Evolutionary conservation across 1,140 invertebrate genomes (phyloP).

Genomic region (Drosophila sp.): DNA sequence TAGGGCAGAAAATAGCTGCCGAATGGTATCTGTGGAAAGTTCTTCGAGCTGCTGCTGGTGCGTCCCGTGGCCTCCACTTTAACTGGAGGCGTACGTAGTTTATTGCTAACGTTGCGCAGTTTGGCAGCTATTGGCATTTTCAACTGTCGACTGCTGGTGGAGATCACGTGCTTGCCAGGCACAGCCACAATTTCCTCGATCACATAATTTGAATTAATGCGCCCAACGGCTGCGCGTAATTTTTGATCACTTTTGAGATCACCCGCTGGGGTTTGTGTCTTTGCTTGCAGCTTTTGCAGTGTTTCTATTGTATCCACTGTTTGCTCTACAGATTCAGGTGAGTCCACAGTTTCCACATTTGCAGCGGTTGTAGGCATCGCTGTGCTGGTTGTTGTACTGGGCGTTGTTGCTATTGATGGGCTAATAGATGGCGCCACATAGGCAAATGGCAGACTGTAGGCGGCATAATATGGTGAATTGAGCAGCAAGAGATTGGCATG

Average conservation of each 20-base stretch:
- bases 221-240: slow-evolving; percentile 61
- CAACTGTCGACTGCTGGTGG: slow-evolving; percentile 27
- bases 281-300: slow-evolving; percentile 61
- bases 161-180: slow-evolving; percentile 69
- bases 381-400: slow-evolving; percentile 45
- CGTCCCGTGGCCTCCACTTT: slow-evolving; percentile 81
- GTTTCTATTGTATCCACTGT: slow-evolving; percentile 44
- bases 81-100: slow-evolving; percentile 36
- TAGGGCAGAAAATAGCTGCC: slow-evolving; percentile 79
- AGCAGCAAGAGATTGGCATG: slow-evolving; percentile 31
- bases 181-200: slow-evolving; percentile 76
- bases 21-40: slow-evolving; percentile 77
- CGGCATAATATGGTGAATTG: slow-evolving; percentile 55
- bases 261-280: slow-evolving; percentile 43
- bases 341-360: slow-evolving; percentile 26
- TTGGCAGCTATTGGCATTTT: slow-evolving; percentile 27
- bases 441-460: slow-evolving; percentile 52
- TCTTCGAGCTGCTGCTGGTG: slow-evolving; percentile 62
- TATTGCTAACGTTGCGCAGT: slow-evolving; percentile 30
- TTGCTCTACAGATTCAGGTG: slow-evolving; percentile 19
- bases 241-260: slow-evolving; percentile 66
- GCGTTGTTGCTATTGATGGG: neutral
- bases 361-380: slow-evolving; percentile 38
- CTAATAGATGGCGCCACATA: slow-evolving; percentile 60
- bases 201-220: slow-evolving; percentile 74